These are phyloP conservation scores for Campoplex capitator DNA, from an alignment of 2,888 invertebrate genomes.

Conservation along the genomic window DNA sequence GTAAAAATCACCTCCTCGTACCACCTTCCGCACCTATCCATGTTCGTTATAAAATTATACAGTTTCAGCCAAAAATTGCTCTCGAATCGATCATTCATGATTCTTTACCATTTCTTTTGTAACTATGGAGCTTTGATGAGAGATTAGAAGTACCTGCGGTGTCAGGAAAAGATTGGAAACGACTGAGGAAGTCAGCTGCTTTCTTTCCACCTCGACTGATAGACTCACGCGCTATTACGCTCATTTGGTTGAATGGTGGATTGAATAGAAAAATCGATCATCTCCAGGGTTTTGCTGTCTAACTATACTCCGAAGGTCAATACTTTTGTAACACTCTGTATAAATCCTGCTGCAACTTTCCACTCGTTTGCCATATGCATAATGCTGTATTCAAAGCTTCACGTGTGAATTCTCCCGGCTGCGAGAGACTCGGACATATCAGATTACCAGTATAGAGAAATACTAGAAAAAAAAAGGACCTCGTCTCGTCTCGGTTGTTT, in stretches of 20 bases:
- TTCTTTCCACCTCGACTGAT: not conserved
- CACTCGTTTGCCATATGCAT: constrained; percentile 46
- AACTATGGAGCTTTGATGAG: not conserved
- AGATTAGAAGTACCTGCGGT: not conserved
- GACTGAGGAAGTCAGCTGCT: too few species aligned
- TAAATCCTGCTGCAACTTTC: constrained; percentile 37
- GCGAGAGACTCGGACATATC: constrained; percentile 45
- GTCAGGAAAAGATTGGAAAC: not conserved
- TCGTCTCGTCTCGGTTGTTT: constrained; percentile 21
- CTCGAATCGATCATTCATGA: not conserved
- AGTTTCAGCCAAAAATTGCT: not conserved
- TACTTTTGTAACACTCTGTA: constrained; percentile 9
- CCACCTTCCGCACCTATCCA: constrained; percentile 13
- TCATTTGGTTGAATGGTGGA: not conserved
- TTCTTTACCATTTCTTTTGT: not conserved
- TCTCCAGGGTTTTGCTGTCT: not conserved
- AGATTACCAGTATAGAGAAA: constrained; percentile 45
- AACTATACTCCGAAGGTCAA: not conserved
- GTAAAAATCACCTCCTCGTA: constrained; percentile 38
- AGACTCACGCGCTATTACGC: not conserved
- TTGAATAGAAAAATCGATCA: not conserved
- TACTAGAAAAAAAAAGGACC: constrained; percentile 36
- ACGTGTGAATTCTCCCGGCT: constrained; percentile 38
- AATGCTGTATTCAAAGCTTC: constrained; percentile 28
- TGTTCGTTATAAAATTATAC: constrained; percentile 38